Evolutionary conservation across 2,888 invertebrate species (phyloP).

Genomic region (Rosalia funebris): DNA sequence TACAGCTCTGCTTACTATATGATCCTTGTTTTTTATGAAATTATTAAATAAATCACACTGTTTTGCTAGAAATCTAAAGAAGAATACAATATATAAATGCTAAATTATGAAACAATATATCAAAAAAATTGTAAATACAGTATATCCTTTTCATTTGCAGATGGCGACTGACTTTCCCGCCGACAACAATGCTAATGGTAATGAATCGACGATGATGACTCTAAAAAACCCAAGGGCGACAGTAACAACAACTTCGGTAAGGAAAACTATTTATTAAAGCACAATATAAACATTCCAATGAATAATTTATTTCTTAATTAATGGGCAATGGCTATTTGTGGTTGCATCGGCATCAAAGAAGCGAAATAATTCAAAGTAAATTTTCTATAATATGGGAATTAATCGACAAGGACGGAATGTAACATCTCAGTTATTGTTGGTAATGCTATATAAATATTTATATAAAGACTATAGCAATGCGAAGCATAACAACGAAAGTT

Average conservation of each 20-base stretch:
- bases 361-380: slow-evolving; percentile 14
- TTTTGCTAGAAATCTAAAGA: too few relatives aligned
- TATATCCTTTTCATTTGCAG: slow-evolving; percentile 56
- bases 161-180: slow-evolving; percentile 59
- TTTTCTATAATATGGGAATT: slow-evolving; percentile 18
- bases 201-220: slow-evolving; percentile 54
- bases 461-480: too few relatives aligned
- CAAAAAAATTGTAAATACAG: too few relatives aligned
- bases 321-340: slow-evolving; percentile 2
- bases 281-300: slow-evolving; percentile 10
- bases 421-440: slow-evolving; percentile 13
- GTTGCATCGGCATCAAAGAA: slow-evolving; percentile 2
- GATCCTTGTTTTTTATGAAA: too few relatives aligned
- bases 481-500: too few relatives aligned
- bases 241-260: slow-evolving; percentile 59
- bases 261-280: slow-evolving; percentile 18
- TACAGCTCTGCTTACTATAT: too few relatives aligned
- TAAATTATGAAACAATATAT: too few relatives aligned
- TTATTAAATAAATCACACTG: too few relatives aligned
- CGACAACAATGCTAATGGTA: slow-evolving; percentile 57
- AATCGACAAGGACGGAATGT: slow-evolving; percentile 26
- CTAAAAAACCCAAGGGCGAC: slow-evolving; percentile 52
- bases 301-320: slow-evolving; percentile 13
- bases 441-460: slow-evolving; percentile 24
- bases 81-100: too few relatives aligned